Percentiles rank a stretch among this genome's conserved stretches.
Evolutionary conservation across 1,140 invertebrate genomes (phyloP).

Genomic region (Colletes gigas): DNA sequence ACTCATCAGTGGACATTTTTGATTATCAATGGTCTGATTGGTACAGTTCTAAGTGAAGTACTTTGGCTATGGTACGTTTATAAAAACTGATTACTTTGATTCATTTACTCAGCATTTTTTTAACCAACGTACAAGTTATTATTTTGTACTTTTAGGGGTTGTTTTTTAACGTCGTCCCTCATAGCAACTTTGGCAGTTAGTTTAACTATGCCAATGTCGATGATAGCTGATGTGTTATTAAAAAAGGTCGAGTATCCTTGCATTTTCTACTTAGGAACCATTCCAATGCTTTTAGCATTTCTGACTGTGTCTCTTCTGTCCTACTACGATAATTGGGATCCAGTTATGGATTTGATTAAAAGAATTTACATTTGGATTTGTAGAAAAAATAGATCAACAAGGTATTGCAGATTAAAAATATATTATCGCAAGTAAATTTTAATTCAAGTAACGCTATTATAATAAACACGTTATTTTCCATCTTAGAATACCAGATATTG

Average conservation of each 20-base stretch:
- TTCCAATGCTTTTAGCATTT: conserved; percentile 91
- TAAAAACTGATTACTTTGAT: neutral
- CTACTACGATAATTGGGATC: conserved; percentile 94
- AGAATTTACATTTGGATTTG: conserved; percentile 83
- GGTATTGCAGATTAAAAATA: conserved; percentile 70
- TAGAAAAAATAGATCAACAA: conserved; percentile 79
- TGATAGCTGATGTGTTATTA: conserved; percentile 90
- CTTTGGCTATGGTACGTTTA: conserved; percentile 91
- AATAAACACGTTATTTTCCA: conserved; percentile 25
- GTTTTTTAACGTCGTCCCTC: conserved; percentile 93
- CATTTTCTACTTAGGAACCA: conserved; percentile 89
- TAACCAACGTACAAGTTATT: neutral
- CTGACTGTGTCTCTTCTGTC: conserved; percentile 88
- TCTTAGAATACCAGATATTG: conserved; percentile 85
- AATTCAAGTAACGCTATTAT: conserved; percentile 7
- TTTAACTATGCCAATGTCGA: conserved; percentile 92
- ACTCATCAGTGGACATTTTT: conserved; percentile 89
- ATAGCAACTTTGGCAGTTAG: conserved; percentile 92
- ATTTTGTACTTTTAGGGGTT: conserved; percentile 85
- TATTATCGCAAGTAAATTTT: neutral
- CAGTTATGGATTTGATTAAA: conserved; percentile 85
- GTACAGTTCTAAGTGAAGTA: conserved; percentile 92
- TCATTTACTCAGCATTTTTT: neutral
- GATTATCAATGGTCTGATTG: conserved; percentile 92
- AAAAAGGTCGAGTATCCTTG: conserved; percentile 88